phyloP scores from a whole-genome alignment of 2,113 vertebrate genomes.

The Nyctibius bracteatus region DNA sequence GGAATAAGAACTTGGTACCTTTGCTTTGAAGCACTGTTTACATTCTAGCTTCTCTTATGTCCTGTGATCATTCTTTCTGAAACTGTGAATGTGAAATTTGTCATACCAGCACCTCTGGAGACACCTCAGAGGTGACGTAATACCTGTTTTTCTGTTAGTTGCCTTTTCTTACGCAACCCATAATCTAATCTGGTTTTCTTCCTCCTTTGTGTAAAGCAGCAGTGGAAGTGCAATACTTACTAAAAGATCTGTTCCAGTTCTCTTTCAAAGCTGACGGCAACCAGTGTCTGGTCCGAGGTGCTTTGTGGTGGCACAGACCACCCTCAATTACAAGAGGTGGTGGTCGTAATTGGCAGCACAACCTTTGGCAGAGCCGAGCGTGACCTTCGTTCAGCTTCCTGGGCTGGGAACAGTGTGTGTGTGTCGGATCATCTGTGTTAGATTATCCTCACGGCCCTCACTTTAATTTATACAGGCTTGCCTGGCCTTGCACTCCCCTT shows the following conservation, averaged over 20 bases:
- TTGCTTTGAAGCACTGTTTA: background rate
- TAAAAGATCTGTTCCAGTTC: background rate
- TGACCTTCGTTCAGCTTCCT: background rate
- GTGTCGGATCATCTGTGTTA: background rate
- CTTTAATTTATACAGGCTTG: background rate
- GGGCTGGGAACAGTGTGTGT: accelerated
- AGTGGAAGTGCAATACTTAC: background rate
- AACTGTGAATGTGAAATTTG: background rate
- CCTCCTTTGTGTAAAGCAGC: background rate
- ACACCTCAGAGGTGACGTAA: background rate
- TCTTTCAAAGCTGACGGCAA: background rate
- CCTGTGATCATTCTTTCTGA: background rate
- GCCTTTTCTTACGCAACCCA: background rate
- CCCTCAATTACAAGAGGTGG: accelerated
- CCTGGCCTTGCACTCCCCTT: background rate
- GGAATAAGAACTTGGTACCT: background rate
- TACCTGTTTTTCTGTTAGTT: background rate
- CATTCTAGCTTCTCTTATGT: background rate
- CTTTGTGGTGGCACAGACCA: background rate
- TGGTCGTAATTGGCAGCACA: background rate
- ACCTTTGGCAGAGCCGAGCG: accelerated
- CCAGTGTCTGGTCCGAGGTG: accelerated
- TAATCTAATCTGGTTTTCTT: background rate
- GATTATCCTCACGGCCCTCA: background rate
- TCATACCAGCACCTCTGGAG: background rate